Evolutionary conservation across 2,113 vertebrate species (phyloP), one percentile per base, ranked within the genome.

Genomic region (Triplophysa siluroides): DNA sequence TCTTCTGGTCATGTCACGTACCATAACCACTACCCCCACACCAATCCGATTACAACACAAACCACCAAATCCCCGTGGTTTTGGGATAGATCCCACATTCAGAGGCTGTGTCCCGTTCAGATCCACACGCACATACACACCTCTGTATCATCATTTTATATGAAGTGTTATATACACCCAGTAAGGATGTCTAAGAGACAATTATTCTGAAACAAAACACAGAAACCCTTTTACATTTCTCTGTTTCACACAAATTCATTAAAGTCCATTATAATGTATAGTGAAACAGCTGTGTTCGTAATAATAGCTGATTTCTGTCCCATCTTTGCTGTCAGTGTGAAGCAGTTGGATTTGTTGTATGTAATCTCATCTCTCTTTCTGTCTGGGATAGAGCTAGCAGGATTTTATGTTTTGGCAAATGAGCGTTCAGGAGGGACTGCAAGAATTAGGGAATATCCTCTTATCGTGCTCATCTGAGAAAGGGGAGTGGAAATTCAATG

Each of bases 31-130:
- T 81, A 82, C 84, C 83, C 80, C 45, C 43, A 58, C 81, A 89
- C 84, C 89, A 92, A 91, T 92, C 91, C 68, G 90, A 91, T 93
- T 92, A 92, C 82, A 89, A 81, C 83, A 86, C 83, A 90, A 89
- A 90, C 86, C 82, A 83, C 75, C 63, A 92, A 92, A 93, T 92
- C 90, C 89, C 73, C 60, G 56, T 2, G 18, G 45, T 52, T 18
- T 61, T 69, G 38, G 69, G 23, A 41, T 2, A 62, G 14, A 45
- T 21, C 58, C 2, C 26, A 70, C 43, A 76, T 86, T 81, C 5
- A 68, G 77, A 62, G 19, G 13, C 38, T 45, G 77, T 41, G 62
- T 24, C 29, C n/a, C 3, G 4, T 26, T n/a, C 45, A 23, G 19
- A 71, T 60, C 38, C 52, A 61, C 14, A 4, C 18, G 18, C 16